A percentile compares a stretch with the other conserved stretches of the same genome.
phyloP scores from a whole-genome alignment of 2,113 vertebrate genomes.

The Malurus melanocephalus region DNA sequence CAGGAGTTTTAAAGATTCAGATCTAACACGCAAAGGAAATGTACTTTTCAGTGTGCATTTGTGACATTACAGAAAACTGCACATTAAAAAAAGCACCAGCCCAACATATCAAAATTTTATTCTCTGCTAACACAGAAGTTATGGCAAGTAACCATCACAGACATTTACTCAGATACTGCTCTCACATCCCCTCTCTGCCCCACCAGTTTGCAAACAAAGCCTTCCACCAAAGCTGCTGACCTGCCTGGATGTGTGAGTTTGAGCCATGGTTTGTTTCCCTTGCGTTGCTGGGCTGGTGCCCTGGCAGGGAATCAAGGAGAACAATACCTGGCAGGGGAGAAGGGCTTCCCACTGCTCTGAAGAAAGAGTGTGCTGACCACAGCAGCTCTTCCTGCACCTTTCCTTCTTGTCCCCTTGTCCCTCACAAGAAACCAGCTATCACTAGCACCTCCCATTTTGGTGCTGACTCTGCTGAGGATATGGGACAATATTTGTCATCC shows the following conservation, averaged over 20 bases:
- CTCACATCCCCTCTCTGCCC: neutral
- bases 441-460: neutral
- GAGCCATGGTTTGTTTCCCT: neutral
- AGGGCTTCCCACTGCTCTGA: neutral
- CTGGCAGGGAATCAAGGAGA: conserved; percentile 22
- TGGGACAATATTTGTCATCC: neutral
- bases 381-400: conserved; percentile 6
- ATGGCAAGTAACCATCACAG: neutral
- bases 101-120: neutral
- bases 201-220: neutral
- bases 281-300: neutral
- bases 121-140: neutral
- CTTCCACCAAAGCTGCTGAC: neutral
- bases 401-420: neutral
- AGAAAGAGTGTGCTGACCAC: neutral
- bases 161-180: neutral
- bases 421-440: neutral
- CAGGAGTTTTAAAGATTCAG: neutral
- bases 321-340: conserved; percentile 25
- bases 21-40: neutral
- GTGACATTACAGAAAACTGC: neutral
- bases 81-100: neutral
- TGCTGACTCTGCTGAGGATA: neutral
- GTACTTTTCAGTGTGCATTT: neutral
- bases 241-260: neutral